Conservation (phyloP, 2,797 vertebrate genomes). For the Pangasius larnaudii region DNA sequence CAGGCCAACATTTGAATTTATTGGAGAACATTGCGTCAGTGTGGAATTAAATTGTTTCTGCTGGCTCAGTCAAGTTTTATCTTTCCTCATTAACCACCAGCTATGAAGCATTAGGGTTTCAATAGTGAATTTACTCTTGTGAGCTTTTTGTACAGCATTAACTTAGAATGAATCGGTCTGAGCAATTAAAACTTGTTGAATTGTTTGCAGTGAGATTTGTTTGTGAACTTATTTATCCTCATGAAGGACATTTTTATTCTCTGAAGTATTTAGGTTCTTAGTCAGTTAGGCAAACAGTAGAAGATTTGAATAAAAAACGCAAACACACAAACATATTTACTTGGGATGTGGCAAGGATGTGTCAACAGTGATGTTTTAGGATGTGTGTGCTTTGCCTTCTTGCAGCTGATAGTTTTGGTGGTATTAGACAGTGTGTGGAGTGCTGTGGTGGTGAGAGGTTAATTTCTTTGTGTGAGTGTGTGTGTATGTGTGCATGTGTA, state of each 20-base stretch:
- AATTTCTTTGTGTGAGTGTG: conserved; percentile 41
- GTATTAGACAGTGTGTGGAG: conserved; percentile 31
- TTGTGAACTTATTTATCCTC: conserved; percentile 24
- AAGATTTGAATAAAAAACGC: neutral
- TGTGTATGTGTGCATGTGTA: conserved; percentile 28
- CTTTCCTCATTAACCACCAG: conserved; percentile 33
- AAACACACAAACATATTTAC: conserved; percentile 36
- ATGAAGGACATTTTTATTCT: conserved; percentile 32
- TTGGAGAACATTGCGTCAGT: conserved; percentile 1
- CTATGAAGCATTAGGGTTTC: conserved; percentile 19
- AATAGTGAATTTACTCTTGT: conserved; percentile 16
- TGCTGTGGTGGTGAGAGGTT: conserved; percentile 42
- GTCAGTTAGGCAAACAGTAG: conserved; percentile 13
- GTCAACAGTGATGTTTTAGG: conserved; percentile 37
- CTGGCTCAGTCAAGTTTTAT: neutral
- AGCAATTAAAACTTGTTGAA: conserved; percentile 15
- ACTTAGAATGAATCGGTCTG: conserved; percentile 4
- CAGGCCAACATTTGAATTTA: neutral
- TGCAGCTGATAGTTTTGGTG: conserved; percentile 36
- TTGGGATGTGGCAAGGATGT: conserved; percentile 37
- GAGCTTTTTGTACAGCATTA: neutral
- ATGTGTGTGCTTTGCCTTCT: conserved; percentile 27
- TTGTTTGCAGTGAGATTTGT: conserved; percentile 29
- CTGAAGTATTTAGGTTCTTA: conserved; percentile 23
- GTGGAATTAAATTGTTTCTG: conserved; percentile 14